Evolutionary conservation across 2,888 invertebrate species (phyloP).

Genomic region (Lepidochrysops patricia): DNA sequence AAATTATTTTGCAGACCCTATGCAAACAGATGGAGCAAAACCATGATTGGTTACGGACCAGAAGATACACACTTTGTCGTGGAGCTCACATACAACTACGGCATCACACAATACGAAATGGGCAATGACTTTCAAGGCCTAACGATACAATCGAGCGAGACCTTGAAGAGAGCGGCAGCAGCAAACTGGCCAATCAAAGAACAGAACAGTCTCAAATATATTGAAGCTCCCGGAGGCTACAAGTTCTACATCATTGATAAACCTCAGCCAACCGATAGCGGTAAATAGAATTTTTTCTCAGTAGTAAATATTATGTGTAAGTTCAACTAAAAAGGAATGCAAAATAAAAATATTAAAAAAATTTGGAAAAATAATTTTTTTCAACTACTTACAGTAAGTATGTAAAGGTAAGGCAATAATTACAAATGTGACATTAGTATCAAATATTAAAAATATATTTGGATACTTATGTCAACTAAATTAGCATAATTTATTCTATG

Average conservation of each 20-base stretch:
- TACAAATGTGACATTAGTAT: too few relatives aligned
- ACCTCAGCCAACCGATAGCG: constrained; percentile 77
- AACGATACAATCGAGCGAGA: constrained; percentile 86
- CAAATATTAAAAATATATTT: too few relatives aligned
- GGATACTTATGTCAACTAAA: not conserved
- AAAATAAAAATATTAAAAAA: too few relatives aligned
- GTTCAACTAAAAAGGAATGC: too few relatives aligned
- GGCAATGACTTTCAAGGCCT: constrained; percentile 95
- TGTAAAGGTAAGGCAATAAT: too few relatives aligned
- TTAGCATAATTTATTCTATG: not conserved
- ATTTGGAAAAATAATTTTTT: too few relatives aligned
- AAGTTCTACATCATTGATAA: constrained; percentile 87
- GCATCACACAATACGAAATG: constrained; percentile 86
- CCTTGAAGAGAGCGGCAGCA: constrained; percentile 80
- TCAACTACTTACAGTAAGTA: too few relatives aligned
- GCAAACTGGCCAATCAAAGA: constrained; percentile 82
- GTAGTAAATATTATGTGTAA: too few relatives aligned
- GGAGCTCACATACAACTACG: constrained; percentile 98
- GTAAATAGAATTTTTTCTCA: constrained; percentile 57
- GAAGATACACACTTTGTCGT: constrained; percentile 96
- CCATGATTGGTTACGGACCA: constrained; percentile 98
- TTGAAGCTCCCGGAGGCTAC: constrained; percentile 95
- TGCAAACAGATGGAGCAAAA: constrained; percentile 98
- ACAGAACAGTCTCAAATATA: constrained; percentile 74
- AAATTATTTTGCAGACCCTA: constrained; percentile 85